A percentile compares a stretch with the other conserved stretches of the same genome.
phyloP scores from a whole-genome alignment of 2,113 vertebrate genomes.

The Xyliphius kryptos region DNA sequence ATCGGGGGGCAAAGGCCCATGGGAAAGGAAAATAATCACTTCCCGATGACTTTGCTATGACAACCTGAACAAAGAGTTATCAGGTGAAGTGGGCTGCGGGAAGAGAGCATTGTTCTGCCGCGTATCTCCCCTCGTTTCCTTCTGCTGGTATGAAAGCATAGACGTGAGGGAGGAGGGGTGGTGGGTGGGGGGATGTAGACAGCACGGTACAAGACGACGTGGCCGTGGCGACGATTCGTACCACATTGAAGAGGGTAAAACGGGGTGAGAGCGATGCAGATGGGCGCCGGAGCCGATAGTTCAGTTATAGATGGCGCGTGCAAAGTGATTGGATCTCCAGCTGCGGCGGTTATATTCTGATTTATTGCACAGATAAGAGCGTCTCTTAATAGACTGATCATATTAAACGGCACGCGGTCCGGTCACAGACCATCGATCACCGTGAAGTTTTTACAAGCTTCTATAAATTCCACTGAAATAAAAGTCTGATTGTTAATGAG shows the following conservation, averaged over 20 bases:
- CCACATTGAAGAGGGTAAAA: too few species aligned
- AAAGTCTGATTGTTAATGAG: slow-evolving; percentile 4
- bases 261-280: too few species aligned
- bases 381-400: slow-evolving; percentile 6
- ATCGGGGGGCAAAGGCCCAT: slow-evolving; percentile 8
- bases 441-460: slow-evolving; percentile 8
- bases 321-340: not conserved
- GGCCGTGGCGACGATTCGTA: too few species aligned
- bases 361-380: slow-evolving; percentile 2
- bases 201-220: too few species aligned
- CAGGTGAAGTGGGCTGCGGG: slow-evolving; percentile 8
- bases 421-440: slow-evolving; percentile 15
- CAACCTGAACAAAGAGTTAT: slow-evolving; percentile 40
- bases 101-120: not conserved
- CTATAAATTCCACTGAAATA: slow-evolving; percentile 18
- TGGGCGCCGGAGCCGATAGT: not conserved
- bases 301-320: slow-evolving; percentile 1
- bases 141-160: too few species aligned
- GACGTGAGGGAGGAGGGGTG: too few species aligned
- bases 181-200: too few species aligned
- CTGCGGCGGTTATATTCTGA: not conserved
- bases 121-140: not conserved
- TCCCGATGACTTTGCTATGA: slow-evolving; percentile 38
- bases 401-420: slow-evolving; percentile 8
- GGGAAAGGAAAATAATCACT: slow-evolving; percentile 42